Conservation (phyloP, 2,888 invertebrate genomes). For the Spilarctia lutea region DNA sequence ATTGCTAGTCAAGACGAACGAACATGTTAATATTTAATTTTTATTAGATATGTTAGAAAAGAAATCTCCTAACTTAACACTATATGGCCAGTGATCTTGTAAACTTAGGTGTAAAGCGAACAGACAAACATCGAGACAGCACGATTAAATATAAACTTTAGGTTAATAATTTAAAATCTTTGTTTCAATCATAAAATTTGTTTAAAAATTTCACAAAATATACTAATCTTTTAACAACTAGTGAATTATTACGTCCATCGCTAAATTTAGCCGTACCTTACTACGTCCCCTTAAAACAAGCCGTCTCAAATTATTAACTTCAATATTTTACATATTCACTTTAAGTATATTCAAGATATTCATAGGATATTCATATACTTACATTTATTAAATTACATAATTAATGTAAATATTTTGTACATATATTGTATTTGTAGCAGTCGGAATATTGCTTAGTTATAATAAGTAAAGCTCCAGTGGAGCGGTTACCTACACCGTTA, state of each 20-base stretch:
- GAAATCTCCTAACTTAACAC: constrained; percentile 1
- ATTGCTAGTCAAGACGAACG: constrained; percentile 45
- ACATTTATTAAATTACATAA: constrained; percentile 30
- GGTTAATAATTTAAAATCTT: neutral
- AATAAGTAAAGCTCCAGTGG: constrained; percentile 40
- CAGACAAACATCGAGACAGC: neutral
- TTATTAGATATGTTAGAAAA: neutral
- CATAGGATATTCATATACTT: constrained; percentile 20
- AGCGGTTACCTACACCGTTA: constrained; percentile 49
- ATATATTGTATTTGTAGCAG: constrained; percentile 44
- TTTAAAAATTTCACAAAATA: constrained; percentile 11
- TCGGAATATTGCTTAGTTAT: constrained; percentile 45
- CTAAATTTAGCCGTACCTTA: constrained; percentile 38
- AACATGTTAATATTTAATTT: constrained; percentile 21
- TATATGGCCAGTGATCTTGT: constrained; percentile 19
- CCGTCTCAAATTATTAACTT: constrained; percentile 33
- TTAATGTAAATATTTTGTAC: constrained; percentile 58
- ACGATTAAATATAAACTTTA: constrained; percentile 1
- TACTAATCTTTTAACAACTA: constrained; percentile 3
- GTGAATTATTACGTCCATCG: constrained; percentile 38
- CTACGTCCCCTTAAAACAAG: constrained; percentile 36
- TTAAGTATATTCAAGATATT: constrained; percentile 34
- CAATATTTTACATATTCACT: constrained; percentile 22
- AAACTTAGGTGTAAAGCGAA: constrained; percentile 7
- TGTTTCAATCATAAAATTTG: constrained; percentile 4